Conservation (phyloP, 2,797 vertebrate species). For the Phrynocephalus forsythii region DNA sequence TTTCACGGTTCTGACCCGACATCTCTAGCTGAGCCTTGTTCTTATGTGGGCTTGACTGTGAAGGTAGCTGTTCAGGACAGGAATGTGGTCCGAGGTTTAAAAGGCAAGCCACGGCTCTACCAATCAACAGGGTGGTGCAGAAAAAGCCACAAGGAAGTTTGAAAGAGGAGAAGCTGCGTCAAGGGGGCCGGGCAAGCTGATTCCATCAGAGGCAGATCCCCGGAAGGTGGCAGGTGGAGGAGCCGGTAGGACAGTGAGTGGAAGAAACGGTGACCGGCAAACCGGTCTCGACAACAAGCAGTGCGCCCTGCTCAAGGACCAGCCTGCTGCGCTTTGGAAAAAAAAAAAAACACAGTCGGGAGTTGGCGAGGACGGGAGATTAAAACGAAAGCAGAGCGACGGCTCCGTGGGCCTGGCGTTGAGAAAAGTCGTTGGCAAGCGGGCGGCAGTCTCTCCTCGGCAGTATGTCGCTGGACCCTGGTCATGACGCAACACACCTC, state of each 20-base stretch:
- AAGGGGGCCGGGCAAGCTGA: not conserved
- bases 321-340: not conserved
- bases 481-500: not conserved
- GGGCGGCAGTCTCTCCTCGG: not conserved
- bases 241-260: not conserved
- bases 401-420: not conserved
- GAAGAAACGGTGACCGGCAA: not conserved
- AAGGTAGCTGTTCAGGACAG: not conserved
- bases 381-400: no score
- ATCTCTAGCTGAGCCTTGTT: not conserved
- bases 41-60: not conserved
- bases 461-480: conserved; percentile 7
- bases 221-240: not conserved
- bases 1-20: no score
- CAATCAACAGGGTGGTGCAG: not conserved
- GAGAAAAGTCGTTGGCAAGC: not conserved
- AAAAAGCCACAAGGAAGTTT: fast-evolving
- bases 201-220: not conserved
- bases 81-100: not conserved
- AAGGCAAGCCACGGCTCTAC: not conserved
- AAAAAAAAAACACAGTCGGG: not conserved
- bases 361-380: not conserved
- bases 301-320: not conserved
- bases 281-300: not conserved
- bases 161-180: no score